phyloP scores from a whole-genome alignment of 2,797 vertebrate genomes.

The Leuciscus waleckii region DNA sequence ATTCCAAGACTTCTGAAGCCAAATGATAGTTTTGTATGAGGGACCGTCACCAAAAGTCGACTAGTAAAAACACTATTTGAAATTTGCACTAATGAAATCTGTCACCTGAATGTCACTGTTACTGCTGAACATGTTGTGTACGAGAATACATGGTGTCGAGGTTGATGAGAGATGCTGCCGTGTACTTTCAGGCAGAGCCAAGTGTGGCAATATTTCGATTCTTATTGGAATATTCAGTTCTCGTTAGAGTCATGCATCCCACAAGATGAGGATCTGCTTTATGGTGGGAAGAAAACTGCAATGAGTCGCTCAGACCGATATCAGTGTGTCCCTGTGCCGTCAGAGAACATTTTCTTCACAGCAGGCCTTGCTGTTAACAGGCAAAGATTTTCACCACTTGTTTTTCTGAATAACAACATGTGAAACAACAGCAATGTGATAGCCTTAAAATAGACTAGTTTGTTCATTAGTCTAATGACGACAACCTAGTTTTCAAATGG shows the following conservation, averaged over 20 bases:
- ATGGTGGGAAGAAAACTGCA: constrained; percentile 10
- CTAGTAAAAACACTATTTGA: neutral
- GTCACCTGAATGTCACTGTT: neutral
- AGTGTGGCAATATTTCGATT: constrained; percentile 30
- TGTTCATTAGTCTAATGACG: constrained; percentile 15
- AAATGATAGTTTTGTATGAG: neutral
- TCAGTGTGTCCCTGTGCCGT: constrained; percentile 16
- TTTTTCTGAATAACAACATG: constrained; percentile 19
- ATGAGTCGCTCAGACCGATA: constrained; percentile 19
- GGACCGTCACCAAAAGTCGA: neutral
- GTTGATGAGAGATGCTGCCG: neutral
- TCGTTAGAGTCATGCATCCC: constrained; percentile 11
- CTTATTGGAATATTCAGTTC: constrained; percentile 11
- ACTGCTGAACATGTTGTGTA: neutral
- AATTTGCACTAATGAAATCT: neutral
- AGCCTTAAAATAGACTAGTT: constrained; percentile 9
- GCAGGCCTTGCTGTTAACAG: constrained; percentile 17
- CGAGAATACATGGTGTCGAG: neutral
- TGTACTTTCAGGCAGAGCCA: constrained; percentile 1
- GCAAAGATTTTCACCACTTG: neutral
- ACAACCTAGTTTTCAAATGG: constrained; percentile 3
- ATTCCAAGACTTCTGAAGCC: neutral
- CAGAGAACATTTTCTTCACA: constrained; percentile 29
- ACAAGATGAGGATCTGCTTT: constrained; percentile 24
- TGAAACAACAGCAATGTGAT: constrained; percentile 11